Conservation (phyloP, 35 echinoderm and acorn worm species). For the Ophiothrix spiculata region DNA sequence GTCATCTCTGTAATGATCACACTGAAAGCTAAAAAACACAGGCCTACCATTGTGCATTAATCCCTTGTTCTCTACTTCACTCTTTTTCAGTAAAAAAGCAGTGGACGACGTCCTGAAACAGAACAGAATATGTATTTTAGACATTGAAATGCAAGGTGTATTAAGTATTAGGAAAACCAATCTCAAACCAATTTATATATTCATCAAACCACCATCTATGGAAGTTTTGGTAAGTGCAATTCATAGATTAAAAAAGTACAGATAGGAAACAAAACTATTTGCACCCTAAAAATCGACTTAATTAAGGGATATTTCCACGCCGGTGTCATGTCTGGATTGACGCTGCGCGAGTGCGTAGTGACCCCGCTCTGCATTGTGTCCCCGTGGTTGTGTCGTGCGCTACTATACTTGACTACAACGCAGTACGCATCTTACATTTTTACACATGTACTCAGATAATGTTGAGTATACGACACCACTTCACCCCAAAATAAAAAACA, state of each 20-base stretch:
- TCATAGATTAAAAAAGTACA: too few species aligned
- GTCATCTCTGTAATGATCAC: background rate
- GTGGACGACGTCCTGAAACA: constrained; percentile 72
- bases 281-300: too few species aligned
- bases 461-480: too few species aligned
- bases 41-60: background rate
- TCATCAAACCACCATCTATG: constrained; percentile 76
- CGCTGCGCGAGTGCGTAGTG: too few species aligned
- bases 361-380: background rate
- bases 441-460: too few species aligned
- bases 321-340: too few species aligned
- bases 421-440: too few species aligned
- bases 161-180: constrained; percentile 68
- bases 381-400: too few species aligned
- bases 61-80: background rate
- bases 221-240: constrained; percentile 73
- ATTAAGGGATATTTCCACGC: too few species aligned
- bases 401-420: too few species aligned
- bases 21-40: background rate
- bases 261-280: too few species aligned
- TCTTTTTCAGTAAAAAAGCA: constrained; percentile 80
- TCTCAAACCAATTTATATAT: constrained; percentile 85
- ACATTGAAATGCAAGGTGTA: constrained; percentile 95
- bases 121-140: constrained; percentile 79
- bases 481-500: too few species aligned